These are phyloP conservation scores for Clarias batrachus DNA, from an alignment of 2,113 vertebrate genomes.

Conservation along the genomic window DNA sequence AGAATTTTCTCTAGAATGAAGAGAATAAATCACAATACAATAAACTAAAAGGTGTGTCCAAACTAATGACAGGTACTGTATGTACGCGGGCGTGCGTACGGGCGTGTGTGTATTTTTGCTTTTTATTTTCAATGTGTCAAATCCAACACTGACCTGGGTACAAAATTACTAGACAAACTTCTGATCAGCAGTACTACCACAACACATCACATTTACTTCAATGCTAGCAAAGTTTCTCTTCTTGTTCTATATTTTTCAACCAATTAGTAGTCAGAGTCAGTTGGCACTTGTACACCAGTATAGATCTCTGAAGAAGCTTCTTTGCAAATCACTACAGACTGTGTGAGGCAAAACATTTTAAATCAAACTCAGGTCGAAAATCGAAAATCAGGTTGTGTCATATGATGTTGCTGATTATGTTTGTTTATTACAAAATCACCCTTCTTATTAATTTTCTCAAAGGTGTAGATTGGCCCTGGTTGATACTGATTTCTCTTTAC, in stretches of 20 bases:
- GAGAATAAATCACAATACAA: no score
- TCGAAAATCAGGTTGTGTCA: neutral
- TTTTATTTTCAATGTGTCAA: neutral
- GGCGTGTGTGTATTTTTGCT: neutral
- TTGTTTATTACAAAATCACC: neutral
- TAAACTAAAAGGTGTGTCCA: no score
- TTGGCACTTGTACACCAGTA: neutral
- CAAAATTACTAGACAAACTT: neutral
- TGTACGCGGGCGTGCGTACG: no score
- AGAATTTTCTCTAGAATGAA: no score
- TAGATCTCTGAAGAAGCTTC: no score
- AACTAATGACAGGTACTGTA: no score
- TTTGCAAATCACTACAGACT: neutral
- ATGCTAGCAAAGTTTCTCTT: neutral
- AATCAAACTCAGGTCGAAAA: neutral
- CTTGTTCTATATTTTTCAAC: neutral
- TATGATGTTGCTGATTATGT: neutral
- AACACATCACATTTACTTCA: neutral
- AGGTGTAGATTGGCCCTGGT: neutral
- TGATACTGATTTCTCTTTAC: neutral
- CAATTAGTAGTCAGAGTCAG: neutral
- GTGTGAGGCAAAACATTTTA: neutral
- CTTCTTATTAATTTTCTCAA: neutral
- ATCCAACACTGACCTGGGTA: neutral
- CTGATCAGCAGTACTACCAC: neutral